Conservation (phyloP, 1,140 invertebrate species). For the Brachionus manjavacas region DNA sequence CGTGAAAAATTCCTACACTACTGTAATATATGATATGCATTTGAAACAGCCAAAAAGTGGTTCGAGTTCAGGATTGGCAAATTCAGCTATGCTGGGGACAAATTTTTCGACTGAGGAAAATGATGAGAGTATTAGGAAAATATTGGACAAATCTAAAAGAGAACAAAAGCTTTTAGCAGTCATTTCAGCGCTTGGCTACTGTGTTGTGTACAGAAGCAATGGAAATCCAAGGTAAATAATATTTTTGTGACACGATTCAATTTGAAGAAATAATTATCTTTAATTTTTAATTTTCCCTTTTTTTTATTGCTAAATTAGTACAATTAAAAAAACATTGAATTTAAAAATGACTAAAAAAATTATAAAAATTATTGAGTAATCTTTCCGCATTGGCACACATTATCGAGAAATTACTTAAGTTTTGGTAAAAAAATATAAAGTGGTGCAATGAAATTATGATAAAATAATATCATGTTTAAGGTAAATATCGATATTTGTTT, state of each 20-base stretch:
- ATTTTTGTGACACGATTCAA: background rate
- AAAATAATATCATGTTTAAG: too few relatives aligned
- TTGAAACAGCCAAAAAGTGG: background rate
- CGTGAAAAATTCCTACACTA: background rate
- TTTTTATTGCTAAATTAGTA: too few relatives aligned
- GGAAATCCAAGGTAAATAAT: slow-evolving; percentile 1
- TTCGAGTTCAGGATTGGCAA: background rate
- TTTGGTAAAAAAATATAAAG: too few relatives aligned
- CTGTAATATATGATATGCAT: slow-evolving; percentile 3
- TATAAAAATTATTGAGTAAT: too few relatives aligned
- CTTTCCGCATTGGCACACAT: too few relatives aligned
- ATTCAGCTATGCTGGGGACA: background rate
- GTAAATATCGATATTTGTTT: too few relatives aligned
- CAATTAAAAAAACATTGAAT: too few relatives aligned
- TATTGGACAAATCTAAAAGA: background rate
- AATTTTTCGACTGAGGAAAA: background rate
- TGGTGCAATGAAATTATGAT: too few relatives aligned
- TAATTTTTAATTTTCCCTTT: background rate
- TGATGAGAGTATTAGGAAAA: background rate
- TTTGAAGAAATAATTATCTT: too few relatives aligned
- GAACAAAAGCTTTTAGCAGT: background rate
- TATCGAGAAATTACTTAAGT: too few relatives aligned
- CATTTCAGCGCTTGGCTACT: background rate
- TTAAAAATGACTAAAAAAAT: too few relatives aligned
- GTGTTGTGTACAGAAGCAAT: slow-evolving; percentile 20